Evolutionary conservation across 2,113 vertebrate genomes (phyloP).

Genomic region (Cyanoramphus novaezelandiae): DNA sequence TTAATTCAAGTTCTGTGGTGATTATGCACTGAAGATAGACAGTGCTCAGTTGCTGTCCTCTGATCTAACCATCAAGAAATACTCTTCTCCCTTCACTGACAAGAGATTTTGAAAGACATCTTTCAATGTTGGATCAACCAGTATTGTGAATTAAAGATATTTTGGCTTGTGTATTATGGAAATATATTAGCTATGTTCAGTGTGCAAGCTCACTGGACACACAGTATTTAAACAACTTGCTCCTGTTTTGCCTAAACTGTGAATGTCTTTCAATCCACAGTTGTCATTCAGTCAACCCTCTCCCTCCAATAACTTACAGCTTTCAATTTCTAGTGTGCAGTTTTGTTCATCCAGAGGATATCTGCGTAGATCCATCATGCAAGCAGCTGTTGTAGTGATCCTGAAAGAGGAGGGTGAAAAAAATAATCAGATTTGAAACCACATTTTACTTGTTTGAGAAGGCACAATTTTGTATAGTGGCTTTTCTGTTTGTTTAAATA

Average conservation of each 20-base stretch:
- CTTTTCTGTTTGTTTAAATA: not conserved
- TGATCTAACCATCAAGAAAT: not conserved
- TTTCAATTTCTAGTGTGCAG: constrained; percentile 94
- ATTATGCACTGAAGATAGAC: not conserved
- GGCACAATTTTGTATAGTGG: not conserved
- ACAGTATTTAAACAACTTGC: not conserved
- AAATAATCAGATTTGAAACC: not conserved
- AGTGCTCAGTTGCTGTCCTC: not conserved
- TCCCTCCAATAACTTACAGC: constrained; percentile 83
- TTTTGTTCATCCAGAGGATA: constrained; percentile 94
- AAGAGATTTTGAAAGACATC: not conserved
- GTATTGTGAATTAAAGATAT: not conserved
- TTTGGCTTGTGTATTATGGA: not conserved
- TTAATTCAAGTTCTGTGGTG: not conserved
- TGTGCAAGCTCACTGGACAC: not conserved
- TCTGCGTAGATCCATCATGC: constrained; percentile 94
- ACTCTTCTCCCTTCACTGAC: not conserved
- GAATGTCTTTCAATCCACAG: not conserved
- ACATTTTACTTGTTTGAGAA: not conserved
- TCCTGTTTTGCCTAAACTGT: not conserved
- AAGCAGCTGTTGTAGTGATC: constrained; percentile 94
- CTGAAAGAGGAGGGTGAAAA: constrained; percentile 62
- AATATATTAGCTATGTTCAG: not conserved
- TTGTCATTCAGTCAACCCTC: not conserved
- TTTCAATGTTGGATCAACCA: not conserved